Evolutionary conservation across 2,113 vertebrate genomes (phyloP), one percentile per base, ranked within the genome.

Genomic region (Stigmatopora argus): DNA sequence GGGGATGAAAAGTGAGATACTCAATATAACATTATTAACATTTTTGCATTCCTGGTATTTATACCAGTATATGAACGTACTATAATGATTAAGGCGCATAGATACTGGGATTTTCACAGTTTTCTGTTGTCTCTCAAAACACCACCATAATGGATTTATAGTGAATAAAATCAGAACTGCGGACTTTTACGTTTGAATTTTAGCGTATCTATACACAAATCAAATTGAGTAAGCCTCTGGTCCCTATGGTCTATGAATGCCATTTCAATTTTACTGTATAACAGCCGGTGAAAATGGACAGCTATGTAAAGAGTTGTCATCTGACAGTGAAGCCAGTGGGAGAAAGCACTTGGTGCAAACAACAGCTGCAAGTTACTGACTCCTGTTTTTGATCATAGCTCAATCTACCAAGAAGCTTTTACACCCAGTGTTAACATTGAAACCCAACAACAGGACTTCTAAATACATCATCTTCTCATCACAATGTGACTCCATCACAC

Each of bases 361-460:
- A 90, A 89, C 88, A 92, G 89, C 88, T 91, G 89, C 83, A 82
- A 71, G 79, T 70, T 71, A 61, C 70, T 78, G 57, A 34, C 66
- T 56, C 83, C 86, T 83, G 83, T 71, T 59, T 72, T 62, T 64
- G 66, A 70, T 74, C 80, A 78, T 76, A 73, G 76, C 84, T 62
- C 72, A 69, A 72, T 53, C 26, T n/a, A 65, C 38, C 7, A 34
- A 62, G 53, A 11, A 56, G 9, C 11, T 48, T 53, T 49, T 34
- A 52, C 49, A 10, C n/a, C 12, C 45, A 19, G 49, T 21, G 49
- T 52, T 21, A 10, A 52, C 9, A 21, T 52, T 4, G n/a, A 10
- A 52, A 52, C n/a, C 19, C 9, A 5, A 53, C 51, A 53, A 19
- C 51, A 53, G 19, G 51, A 19, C 19, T 13, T 8, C 11, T 11